Evolutionary conservation across 2,113 vertebrate species (phyloP), one percentile per base, ranked within the genome.

Genomic region (Salvelinus fontinalis): DNA sequence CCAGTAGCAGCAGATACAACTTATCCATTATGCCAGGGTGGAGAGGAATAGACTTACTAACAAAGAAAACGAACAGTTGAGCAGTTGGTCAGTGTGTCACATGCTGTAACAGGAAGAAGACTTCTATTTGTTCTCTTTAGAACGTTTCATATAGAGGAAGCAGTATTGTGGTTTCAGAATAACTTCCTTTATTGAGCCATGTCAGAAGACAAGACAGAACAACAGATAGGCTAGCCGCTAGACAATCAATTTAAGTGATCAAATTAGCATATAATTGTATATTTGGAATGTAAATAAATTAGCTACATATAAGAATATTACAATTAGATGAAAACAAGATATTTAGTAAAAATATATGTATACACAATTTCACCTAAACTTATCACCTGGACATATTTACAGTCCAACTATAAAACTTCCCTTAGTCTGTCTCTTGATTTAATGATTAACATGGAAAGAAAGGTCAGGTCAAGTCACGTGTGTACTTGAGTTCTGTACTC

Each of bases 151-250:
- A 64, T 44, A 11, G 67, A 75, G 79, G 79, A 80, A 79, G 68
- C 68, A 8, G 69, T 26, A 49, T 57, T 73, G 73, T 69, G 39
- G 79, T 74, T 78, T 62, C 73, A 65, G 14, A 70, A 64, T 24
- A 60, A 78, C 86, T 87, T 90, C 87, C 87, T 88, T 77, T 48
- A 70, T 60, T 57, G 51, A 5, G 54, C 34, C 13, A 2, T 9
- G 8, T 70, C 8, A 70, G 20, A 75, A 24, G 59, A 71, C 71
- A 67, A 59, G 18, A 20, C n/a, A 74, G 39, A 26, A 57, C 54
- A 18, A 57, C 2, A 2, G 54, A 57, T 1, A 57, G 54, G 8
- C 39, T 18, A 57, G 54, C 18, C 18, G 8, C 39, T 18, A 57
- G 54, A 57, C 54, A 57, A 20, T 18, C 5, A 20, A 57, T 20